Conservation (phyloP, 1,140 invertebrate species). For the Schlechtendalia chinensis region DNA sequence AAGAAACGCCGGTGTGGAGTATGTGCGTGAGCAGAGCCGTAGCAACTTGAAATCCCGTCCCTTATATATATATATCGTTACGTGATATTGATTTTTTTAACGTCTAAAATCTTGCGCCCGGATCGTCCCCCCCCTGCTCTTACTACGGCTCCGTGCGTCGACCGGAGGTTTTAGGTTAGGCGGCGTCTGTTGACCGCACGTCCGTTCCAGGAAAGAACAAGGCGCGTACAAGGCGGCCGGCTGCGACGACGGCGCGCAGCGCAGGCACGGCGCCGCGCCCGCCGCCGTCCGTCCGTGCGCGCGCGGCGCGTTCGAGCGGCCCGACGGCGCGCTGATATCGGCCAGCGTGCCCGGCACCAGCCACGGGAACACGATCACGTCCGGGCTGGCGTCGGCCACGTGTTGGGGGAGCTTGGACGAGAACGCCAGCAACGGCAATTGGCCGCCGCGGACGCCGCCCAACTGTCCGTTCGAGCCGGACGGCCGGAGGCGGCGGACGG, state of each 20-base stretch:
- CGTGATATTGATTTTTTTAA: no score
- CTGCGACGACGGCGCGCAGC: neutral
- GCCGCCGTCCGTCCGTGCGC: neutral
- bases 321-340: neutral
- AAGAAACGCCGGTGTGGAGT: no score
- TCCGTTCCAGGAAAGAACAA: neutral
- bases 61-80: no score
- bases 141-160: no score
- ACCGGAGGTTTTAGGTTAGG: no score
- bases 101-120: no score
- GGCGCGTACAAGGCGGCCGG: neutral
- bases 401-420: constrained; percentile 31
- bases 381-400: neutral
- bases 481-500: neutral
- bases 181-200: no score
- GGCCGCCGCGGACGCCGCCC: constrained; percentile 1
- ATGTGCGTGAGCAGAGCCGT: no score
- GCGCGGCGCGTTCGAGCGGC: neutral
- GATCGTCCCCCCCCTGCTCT: no score
- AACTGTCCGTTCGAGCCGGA: no score
- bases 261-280: constrained; percentile 4
- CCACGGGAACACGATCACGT: neutral
- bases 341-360: constrained; percentile 16
- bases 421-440: neutral
- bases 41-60: no score